Evolutionary conservation across 2,888 invertebrate species (phyloP), one percentile per base, ranked within the genome.

Genomic region (Pheosia tremula): DNA sequence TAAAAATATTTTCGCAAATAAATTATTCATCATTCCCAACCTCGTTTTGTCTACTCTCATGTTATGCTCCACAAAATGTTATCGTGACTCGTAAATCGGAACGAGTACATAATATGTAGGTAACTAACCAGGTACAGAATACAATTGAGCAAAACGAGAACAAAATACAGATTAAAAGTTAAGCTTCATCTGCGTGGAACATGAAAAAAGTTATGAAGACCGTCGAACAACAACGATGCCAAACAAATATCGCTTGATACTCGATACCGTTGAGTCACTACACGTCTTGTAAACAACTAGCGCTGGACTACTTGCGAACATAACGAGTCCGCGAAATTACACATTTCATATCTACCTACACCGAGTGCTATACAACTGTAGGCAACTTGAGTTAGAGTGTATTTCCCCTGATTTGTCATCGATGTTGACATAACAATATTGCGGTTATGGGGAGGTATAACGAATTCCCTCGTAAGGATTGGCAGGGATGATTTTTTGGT

Each of bases 21-120:
- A 24, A 9, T 43, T 8, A 43, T 10, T 9, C 13, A 13, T 50
- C 50, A 50, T 50, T 50, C 2, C 49, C 8, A 10, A 69, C 62
- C 65, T 63, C 60, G 65, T 66, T 72, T 74, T 72, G 68, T 60
- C 62, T 62, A 64, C 59, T 74, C 10, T 37, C 37, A 37, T 37
- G 52, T 71, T 78, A 67, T 73, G 59, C 59, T 62, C 55, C 37
- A 72, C 56, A 57, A 63, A 79, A 73, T 75, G 75, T 76, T 81
- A 82, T 83, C 79, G 71, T 66, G 57, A 62, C 59, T 65, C 64
- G 67, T 75, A 76, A 74, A 79, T 78, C 72, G 58, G 59, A 68
- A 72, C 59, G 60, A 60, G 67, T 60, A 24, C 24, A 24, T 24
- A 24, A 24, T 24, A 24, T 24, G 24, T 24, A 24, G 24, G 24